Base-by-base conservation (phyloP, 1,140 invertebrate genomes). In the Drosophila ercepeae region DNA sequence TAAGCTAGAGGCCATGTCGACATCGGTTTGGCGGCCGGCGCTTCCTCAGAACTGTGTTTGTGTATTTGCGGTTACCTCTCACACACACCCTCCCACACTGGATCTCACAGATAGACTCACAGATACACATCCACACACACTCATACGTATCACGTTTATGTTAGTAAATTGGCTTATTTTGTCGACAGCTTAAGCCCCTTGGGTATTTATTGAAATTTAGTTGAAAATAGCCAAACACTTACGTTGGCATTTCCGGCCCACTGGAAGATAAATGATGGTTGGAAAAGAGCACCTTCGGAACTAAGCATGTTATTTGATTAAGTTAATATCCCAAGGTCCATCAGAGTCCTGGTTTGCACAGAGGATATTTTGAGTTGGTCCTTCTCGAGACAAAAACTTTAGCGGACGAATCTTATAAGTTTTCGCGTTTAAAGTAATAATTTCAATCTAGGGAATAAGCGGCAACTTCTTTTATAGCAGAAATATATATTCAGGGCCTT, bases 141-240 rank as follows among this genome's bases (percentile, higher is more conserved):
- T 16, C 19, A 42, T 9, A 42, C 16, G 8, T 16, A 42, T 16
- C 39, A 42, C 44, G 41, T 45, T 34, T 36, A 39, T 63, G 54
- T 53, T 53, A 53, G 82, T 77, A 86, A 86, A 86, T 86, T 86
- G 81, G 81, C 81, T 86, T 86, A 88, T 73, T 88, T 81, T 74
- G 82, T 88, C 82, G 82, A 81, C 82, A 86, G 81, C 71, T 63
- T 69, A 81, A 81, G 82, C 73, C 81, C 73, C 63, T 45, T 36
- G 73, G 81, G 81, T 77, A 73, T 86, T 86, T 86, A 86, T 86
- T 86, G 81, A 86, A 86, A 81, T 88, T 81, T 88, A 88, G 76
- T 81, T 60, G 77, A 73, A 73, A 77, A 77, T 86, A 57, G 81
- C 63, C 44, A 86, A 86, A 81, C 82, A 86, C 82, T 88, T 86